Evolutionary conservation across 2,113 vertebrate species (phyloP).

Genomic region (Cyprinodon tularosa): DNA sequence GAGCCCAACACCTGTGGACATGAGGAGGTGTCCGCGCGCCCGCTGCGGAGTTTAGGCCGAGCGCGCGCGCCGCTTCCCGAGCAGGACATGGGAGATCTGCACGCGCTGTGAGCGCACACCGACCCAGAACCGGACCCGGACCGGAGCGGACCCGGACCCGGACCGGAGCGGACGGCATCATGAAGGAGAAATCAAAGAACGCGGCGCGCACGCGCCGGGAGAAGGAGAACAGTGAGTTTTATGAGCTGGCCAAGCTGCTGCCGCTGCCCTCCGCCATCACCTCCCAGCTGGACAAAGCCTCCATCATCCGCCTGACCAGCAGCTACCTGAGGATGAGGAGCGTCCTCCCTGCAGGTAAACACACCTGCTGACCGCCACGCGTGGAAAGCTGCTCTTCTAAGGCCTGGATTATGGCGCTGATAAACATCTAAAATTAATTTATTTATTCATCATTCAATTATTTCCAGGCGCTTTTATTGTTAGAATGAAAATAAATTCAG

Average conservation of each 20-base stretch:
- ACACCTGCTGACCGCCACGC: no score
- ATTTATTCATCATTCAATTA: no score
- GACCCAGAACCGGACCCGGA: background rate
- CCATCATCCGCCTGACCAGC: constrained; percentile 97
- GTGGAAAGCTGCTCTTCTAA: no score
- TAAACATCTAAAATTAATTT: no score
- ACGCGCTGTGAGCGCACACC: background rate
- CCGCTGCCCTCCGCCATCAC: constrained; percentile 98
- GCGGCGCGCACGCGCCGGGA: constrained; percentile 97
- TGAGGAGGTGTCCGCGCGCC: constrained; percentile 22
- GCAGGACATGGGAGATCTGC: constrained; percentile 20
- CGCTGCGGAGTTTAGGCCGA: constrained; percentile 26
- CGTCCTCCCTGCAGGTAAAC: constrained; percentile 94
- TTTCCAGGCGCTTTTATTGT: no score
- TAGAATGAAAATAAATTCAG: no score
- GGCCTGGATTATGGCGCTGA: no score
- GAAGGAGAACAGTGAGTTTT: constrained; percentile 99
- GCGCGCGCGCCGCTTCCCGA: background rate
- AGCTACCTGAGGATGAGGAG: constrained; percentile 98
- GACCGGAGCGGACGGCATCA: constrained; percentile 47
- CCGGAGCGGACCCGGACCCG: background rate
- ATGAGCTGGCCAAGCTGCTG: constrained; percentile 97
- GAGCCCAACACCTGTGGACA: constrained; percentile 20
- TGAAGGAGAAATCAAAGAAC: constrained; percentile 99
- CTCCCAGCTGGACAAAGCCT: constrained; percentile 98